Base-by-base conservation (phyloP, 2,113 vertebrate genomes). In the Sigmodon hispidus region DNA sequence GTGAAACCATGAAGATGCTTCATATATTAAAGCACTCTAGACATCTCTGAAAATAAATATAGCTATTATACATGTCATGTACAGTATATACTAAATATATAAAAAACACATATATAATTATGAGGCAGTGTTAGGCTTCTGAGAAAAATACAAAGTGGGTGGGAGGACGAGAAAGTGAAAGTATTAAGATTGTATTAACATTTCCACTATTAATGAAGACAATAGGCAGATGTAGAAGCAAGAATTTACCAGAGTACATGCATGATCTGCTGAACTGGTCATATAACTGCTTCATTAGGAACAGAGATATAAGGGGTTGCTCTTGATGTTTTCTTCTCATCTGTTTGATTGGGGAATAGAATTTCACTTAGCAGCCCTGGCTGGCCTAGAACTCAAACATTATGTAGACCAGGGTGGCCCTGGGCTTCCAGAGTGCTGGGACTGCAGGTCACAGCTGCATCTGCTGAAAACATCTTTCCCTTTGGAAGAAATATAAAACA, bases 281-380 rank as follows among this genome's bases (percentile, higher is more conserved):
- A 90, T 45, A 65, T 79, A 88, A 75, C 15, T 52, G 72, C 69
- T 96, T 97, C 81, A 96, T 69, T 96, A 90, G 65, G 57, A 94
- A 67, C 17, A 85, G 22, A 96, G 7, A 31, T 40, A 50, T 57
- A 63, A 79, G 22, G 80, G 36, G 31, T 69, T 67, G 17, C 67
- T n/a, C 36, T 70, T 70, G 40, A 29, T 40, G 36, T 50, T 69
- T 48, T 48, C 24, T n/a, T 67, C 67, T 36, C 34, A 13, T 50
- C 24, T 69, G 45, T 86, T 65, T 36, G 31, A 9, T 86, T 48
- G 43, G 19, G 59, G 40, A 11, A 67, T 11, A 45, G 2, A 10
- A 48, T 36, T 65, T 86, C 43, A 67, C 17, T 67, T 13, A 45
- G 40, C 48, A 36, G 31, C 61, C 34, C 43, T 24, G 29, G 45